These are phyloP conservation scores for Pseudococcus jackbeardsleyi DNA, from an alignment of 2,888 invertebrate genomes.

Conservation along the genomic window DNA sequence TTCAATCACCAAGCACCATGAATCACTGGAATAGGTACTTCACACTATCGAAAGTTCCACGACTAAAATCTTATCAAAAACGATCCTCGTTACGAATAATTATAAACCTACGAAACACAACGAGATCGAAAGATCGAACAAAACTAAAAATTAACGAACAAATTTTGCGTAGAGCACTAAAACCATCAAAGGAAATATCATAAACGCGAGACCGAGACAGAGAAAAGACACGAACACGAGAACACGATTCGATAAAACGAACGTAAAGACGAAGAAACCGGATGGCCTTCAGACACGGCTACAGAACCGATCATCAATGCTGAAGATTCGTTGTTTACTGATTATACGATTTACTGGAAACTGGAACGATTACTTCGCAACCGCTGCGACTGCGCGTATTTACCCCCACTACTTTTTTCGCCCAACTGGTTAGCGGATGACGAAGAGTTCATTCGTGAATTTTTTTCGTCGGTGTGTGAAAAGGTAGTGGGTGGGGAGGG, in stretches of 20 bases:
- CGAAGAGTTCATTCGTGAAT: too few relatives aligned
- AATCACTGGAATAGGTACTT: too few relatives aligned
- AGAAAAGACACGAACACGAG: too few relatives aligned
- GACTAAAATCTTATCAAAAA: background rate
- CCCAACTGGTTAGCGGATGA: background rate
- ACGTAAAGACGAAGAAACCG: conserved; percentile 56
- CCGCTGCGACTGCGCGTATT: background rate
- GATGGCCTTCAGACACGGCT: conserved; percentile 41
- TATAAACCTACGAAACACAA: conserved; percentile 25
- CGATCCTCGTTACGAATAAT: background rate
- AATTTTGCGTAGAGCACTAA: conserved; percentile 53
- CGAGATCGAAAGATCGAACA: background rate
- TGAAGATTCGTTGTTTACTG: conserved; percentile 41
- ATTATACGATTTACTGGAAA: background rate
- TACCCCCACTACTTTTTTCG: background rate
- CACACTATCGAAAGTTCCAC: too few relatives aligned
- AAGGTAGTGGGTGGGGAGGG: too few relatives aligned
- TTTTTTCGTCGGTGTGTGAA: too few relatives aligned
- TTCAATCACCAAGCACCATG: too few relatives aligned
- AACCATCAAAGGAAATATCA: conserved; percentile 60
- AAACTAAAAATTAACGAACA: background rate
- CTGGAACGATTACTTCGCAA: background rate
- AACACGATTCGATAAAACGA: background rate
- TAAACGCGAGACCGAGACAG: background rate
- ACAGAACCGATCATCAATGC: background rate